Percentiles rank a stretch among this genome's conserved stretches.
These are phyloP conservation scores for Agrochola lychnidis DNA, from an alignment of 2,888 invertebrate species.

Conservation along the genomic window DNA sequence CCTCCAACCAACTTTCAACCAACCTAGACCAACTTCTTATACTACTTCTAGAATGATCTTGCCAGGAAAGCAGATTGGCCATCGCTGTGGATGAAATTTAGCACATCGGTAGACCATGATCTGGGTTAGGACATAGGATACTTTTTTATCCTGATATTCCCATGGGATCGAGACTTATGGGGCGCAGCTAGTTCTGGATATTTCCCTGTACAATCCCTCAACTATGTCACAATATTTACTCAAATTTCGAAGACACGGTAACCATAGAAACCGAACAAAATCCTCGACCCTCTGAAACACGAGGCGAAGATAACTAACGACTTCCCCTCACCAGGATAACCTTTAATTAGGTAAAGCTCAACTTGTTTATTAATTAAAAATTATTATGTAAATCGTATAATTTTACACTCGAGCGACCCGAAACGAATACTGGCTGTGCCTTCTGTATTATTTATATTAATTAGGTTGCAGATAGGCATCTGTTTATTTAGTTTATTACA, in stretches of 20 bases:
- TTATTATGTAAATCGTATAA: slow-evolving; percentile 73
- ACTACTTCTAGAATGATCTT: background rate
- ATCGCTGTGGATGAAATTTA: too few species aligned
- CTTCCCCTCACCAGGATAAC: slow-evolving; percentile 60
- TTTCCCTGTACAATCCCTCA: background rate
- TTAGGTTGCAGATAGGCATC: slow-evolving; percentile 60
- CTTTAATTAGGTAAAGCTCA: slow-evolving; percentile 71
- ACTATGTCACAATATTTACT: background rate
- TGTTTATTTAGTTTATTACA: slow-evolving; percentile 55
- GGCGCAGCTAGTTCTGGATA: too few species aligned
- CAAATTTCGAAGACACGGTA: slow-evolving; percentile 28
- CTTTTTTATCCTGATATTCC: too few species aligned
- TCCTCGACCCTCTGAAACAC: slow-evolving; percentile 34
- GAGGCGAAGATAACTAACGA: slow-evolving; percentile 57
- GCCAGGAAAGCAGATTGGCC: background rate
- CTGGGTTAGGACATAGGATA: too few species aligned
- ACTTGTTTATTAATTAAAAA: slow-evolving; percentile 74
- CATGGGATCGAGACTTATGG: too few species aligned
- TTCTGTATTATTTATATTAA: slow-evolving; percentile 60
- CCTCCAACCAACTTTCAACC: too few species aligned
- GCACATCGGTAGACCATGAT: too few species aligned
- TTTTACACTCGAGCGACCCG: slow-evolving; percentile 69
- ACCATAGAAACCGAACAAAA: slow-evolving; percentile 31
- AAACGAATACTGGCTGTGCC: slow-evolving; percentile 41
- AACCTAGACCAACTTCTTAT: background rate